Percentiles rank a stretch among this genome's conserved stretches.
Conservation (phyloP, 2,113 vertebrate species). For the Corydoras sp. region DNA sequence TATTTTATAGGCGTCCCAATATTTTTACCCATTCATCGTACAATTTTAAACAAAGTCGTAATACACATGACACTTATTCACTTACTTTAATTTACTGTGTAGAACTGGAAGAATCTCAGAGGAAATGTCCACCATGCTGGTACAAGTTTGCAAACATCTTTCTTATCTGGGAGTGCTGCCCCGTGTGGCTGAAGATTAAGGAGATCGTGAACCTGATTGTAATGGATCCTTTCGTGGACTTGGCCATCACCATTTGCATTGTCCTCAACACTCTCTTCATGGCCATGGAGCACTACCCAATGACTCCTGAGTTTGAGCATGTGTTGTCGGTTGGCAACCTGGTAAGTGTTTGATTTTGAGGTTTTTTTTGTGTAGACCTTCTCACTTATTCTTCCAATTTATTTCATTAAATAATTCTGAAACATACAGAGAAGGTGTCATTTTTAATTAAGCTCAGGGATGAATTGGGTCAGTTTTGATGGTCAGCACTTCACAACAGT, state of each 20-base stretch:
- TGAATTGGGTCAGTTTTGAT: too few relatives aligned
- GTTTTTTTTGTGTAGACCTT: too few relatives aligned
- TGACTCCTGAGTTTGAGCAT: slow-evolving; percentile 77
- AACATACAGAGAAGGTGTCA: too few relatives aligned
- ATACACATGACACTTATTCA: too few relatives aligned
- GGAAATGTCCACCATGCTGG: slow-evolving; percentile 95
- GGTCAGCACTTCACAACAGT: too few relatives aligned
- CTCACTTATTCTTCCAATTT: too few relatives aligned
- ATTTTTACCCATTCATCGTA: too few relatives aligned
- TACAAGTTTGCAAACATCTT: slow-evolving; percentile 92
- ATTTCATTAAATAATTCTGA: too few relatives aligned
- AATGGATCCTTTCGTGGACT: slow-evolving; percentile 96
- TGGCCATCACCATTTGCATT: slow-evolving; percentile 98
- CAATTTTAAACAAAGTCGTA: too few relatives aligned
- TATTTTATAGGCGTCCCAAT: too few relatives aligned
- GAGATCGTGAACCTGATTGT: slow-evolving; percentile 91
- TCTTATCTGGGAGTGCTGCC: slow-evolving; percentile 96
- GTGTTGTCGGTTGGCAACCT: slow-evolving; percentile 86
- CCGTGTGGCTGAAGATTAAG: slow-evolving; percentile 87
- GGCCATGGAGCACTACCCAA: slow-evolving; percentile 98
- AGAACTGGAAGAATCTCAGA: slow-evolving; percentile 97
- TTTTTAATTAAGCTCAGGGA: too few relatives aligned
- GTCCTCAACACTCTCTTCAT: slow-evolving; percentile 97
- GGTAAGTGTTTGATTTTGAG: slow-evolving; percentile 67
- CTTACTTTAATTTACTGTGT: slow-evolving; percentile 7